Base-by-base conservation (phyloP, 2,888 invertebrate genomes). In the Gisinianus flammeolus region DNA sequence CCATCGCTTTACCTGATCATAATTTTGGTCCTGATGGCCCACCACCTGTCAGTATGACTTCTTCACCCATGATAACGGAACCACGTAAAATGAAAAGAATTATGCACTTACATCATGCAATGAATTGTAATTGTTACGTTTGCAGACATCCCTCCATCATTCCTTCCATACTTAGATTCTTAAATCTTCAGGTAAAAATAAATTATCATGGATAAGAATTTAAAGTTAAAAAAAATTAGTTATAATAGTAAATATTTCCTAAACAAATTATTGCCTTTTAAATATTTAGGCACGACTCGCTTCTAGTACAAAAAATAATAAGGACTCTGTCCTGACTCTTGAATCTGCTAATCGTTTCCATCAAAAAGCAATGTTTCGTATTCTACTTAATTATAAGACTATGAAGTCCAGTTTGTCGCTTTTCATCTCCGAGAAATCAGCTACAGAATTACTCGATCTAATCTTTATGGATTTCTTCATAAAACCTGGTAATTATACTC, bases 111-210 rank as follows among this genome's bases (percentile, higher is more conserved):
- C 58, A 76, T 76, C 76, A 76, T 56, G 10, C 22, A 16, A n/a
- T 76, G 24, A 31, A 10, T 69, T 76, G 76, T 54, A 22, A 22
- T 24, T 76, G 76, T 30, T 56, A 68, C 26, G 33, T 76, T n/a
- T 76, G 76, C 31, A n/a, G n/a, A 10, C 76, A 76, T 58, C 69
- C 76, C 16, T 58, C 31, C 56, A 69, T 76, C n/a, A 58, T 76
- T 22, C 76, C 76, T 1, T 31, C 56, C 24, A 30, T 76, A 22
- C 30, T 76, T 16, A 54, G 69, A 30, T 76, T 76, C 26, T 56
- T 54, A 16, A 54, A 54, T 26, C 68, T 76, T 35, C 76, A 76
- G 69, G 76, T 76, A 69, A 26, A 22, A 24, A 35, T 24, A 24
- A 19, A 24, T 26, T 10, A 10, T 64, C 22, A 44, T 44, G 6